These are phyloP conservation scores for Speoplatyrhinus poulsoni DNA, from an alignment of 2,113 vertebrate genomes.

Conservation along the genomic window DNA sequence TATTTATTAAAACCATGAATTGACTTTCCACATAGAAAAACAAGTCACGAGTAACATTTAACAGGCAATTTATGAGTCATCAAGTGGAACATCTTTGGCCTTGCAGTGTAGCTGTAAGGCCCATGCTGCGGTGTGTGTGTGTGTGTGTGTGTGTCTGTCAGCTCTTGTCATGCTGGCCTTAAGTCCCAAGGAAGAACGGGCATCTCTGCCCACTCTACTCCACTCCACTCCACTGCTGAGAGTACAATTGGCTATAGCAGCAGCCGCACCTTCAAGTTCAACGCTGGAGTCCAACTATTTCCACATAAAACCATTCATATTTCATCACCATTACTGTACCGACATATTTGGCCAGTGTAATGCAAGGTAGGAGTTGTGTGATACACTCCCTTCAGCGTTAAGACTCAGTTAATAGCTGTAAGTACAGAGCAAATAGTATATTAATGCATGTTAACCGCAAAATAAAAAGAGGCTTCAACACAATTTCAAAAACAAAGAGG, in stretches of 20 bases:
- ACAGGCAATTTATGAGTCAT: conserved; percentile 32
- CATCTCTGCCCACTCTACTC: background rate
- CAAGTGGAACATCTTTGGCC: conserved; percentile 20
- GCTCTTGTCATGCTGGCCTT: background rate
- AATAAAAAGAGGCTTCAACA: conserved; percentile 32
- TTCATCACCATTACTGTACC: conserved; percentile 7
- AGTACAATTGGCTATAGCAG: conserved; percentile 2
- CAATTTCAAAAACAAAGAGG: conserved; percentile 52
- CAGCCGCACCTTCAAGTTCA: conserved; percentile 32
- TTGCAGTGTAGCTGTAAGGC: background rate
- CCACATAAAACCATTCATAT: conserved; percentile 28
- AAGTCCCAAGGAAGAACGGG: background rate
- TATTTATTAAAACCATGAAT: conserved; percentile 47
- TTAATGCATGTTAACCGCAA: conserved; percentile 43
- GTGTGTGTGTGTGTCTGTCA: conserved; percentile 6
- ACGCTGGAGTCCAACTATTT: conserved; percentile 14
- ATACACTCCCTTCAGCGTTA: conserved; percentile 27
- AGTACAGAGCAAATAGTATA: conserved; percentile 33
- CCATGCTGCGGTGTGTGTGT: conserved; percentile 1
- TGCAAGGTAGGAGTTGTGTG: conserved; percentile 23
- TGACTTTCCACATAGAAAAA: conserved; percentile 14
- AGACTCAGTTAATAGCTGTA: conserved; percentile 38
- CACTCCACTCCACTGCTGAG: no score
- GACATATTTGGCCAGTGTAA: conserved; percentile 6
- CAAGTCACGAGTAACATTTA: conserved; percentile 14